Evolutionary conservation across 2,888 invertebrate species (phyloP), one percentile per base, ranked within the genome.

Genomic region (Zele albiditarsus): DNA sequence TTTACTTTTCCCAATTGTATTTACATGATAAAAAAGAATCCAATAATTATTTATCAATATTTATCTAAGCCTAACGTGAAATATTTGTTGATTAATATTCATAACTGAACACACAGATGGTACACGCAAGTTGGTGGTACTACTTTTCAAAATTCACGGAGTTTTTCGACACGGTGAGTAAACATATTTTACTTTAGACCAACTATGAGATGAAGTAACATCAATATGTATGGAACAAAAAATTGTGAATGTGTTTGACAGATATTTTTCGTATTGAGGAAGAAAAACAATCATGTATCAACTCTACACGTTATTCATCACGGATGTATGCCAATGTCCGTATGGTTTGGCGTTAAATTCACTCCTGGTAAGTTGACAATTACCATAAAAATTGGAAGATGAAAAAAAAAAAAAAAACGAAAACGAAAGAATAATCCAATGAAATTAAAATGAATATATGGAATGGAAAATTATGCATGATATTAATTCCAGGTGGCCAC

Each of bases 311-410:
- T 98, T 73, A 97, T 98, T 88, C 98, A 98, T 90, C 98, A 98
- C 90, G 97, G 97, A 81, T 95, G 97, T 86, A 98, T 98, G 98
- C 98, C 98, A 53, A 95, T 97, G 94, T 97, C 97, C 5, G 97
- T 98, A 78, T 98, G 98, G 98, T 97, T 97, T 89, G 98, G 98
- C 70, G 97, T 98, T 72, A 97, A 97, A 91, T 98, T 97, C 91
- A 97, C 96, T 31, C 97, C 97, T 88, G 96, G 95, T 95, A 90
- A 89, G 90, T 75, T 60, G 68, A 71, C 3, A 53, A 60, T 63
- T 70, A 20, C 16, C n/a, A 66, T 28, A 60, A 67, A 66, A 14
- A 42, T n/a, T 10, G 14, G 2, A 27, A 20, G 42, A n/a, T 14
- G 28, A 28, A 71, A n/a, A 23, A 65, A 69, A 73, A 67, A 70